Base-by-base conservation (phyloP, 2,888 invertebrate genomes). In the Philereme vetulata region DNA sequence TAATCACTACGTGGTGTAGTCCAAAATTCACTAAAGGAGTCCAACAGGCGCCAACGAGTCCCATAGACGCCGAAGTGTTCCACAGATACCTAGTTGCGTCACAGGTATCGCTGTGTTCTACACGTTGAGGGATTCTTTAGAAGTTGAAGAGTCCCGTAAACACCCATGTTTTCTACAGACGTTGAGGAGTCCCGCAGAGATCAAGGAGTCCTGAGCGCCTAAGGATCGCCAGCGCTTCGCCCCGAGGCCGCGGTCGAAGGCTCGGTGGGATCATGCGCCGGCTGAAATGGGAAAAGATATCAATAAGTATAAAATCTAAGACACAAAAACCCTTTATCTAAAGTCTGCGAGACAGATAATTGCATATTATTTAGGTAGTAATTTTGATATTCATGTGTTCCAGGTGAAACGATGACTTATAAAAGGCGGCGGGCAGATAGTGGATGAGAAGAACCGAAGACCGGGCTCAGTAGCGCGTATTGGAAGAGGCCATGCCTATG, bases 191-290 rank as follows among this genome's bases (percentile, higher is more conserved):
- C 38, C n/a, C 11, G 33, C 49, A 44, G 49, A 40, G 48, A 44
- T 43, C 33, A 35, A 38, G 34, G 45, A 40, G 40, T 38, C 50
- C 51, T 40, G 33, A 33, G 50, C 44, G 51, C 56, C 53, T 56
- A 42, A 52, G 59, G 64, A 62, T 71, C 58, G 49, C 65, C 75
- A 64, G 72, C 77, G 71, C 74, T 78, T 64, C 68, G 74, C 68
- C 78, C 81, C 62, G 79, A 76, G 68, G 76, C 75, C 66, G 85
- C 84, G 58, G 84, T 77, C 40, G 86, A 81, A 57, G 84, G 79
- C 55, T 84, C 86, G 75, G 85, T 77, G 80, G 84, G 80, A 67
- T 82, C 78, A 64, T 75, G 86, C 89, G 87, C 88, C 88, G 79
- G 75, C 90, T 90, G 90, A n/a, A 89, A 60, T 36, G 42, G 67